Conservation (phyloP, 2,888 invertebrate species). For the Tromatobia lineatoria region DNA sequence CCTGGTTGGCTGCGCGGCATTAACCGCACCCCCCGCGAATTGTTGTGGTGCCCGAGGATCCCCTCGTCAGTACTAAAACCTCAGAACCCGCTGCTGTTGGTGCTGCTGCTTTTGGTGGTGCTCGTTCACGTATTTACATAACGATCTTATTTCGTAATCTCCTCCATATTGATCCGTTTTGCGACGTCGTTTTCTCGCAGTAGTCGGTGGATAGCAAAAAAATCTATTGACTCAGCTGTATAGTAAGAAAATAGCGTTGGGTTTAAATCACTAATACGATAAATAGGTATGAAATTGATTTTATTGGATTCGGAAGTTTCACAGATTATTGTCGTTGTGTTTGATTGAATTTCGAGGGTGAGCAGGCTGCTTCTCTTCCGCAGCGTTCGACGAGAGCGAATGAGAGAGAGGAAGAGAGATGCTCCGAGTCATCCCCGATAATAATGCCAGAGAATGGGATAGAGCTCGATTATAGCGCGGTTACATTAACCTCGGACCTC, state of each 20-base stretch:
- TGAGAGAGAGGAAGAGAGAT: constrained; percentile 35
- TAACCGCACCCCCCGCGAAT: constrained; percentile 83
- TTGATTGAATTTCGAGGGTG: constrained; percentile 40
- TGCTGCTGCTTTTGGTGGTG: constrained; percentile 42
- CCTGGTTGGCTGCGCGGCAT: constrained; percentile 78
- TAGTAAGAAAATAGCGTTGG: constrained; percentile 39
- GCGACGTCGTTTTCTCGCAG: constrained; percentile 47
- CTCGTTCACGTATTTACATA: constrained; percentile 79
- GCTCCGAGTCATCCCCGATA: constrained; percentile 82
- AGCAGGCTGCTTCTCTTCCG: constrained; percentile 52
- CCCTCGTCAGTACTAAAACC: constrained; percentile 56
- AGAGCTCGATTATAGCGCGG: constrained; percentile 65
- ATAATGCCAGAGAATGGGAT: constrained; percentile 77
- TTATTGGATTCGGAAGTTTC: constrained; percentile 63
- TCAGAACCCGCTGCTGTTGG: constrained; percentile 66
- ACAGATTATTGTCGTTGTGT: constrained; percentile 55
- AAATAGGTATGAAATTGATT: constrained; percentile 68
- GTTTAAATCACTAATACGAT: constrained; percentile 61
- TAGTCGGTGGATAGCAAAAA: constrained; percentile 52
- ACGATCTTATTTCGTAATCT: constrained; percentile 83
- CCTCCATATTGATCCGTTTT: constrained; percentile 83
- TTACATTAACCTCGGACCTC: constrained; percentile 47
- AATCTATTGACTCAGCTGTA: constrained; percentile 10
- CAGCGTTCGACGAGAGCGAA: constrained; percentile 50
- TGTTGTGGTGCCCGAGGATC: constrained; percentile 62